Evolutionary conservation across 23 tunicate genomes (phyloP), one percentile per base, ranked within the genome.

Genomic region (Botrylloides violaceus): DNA sequence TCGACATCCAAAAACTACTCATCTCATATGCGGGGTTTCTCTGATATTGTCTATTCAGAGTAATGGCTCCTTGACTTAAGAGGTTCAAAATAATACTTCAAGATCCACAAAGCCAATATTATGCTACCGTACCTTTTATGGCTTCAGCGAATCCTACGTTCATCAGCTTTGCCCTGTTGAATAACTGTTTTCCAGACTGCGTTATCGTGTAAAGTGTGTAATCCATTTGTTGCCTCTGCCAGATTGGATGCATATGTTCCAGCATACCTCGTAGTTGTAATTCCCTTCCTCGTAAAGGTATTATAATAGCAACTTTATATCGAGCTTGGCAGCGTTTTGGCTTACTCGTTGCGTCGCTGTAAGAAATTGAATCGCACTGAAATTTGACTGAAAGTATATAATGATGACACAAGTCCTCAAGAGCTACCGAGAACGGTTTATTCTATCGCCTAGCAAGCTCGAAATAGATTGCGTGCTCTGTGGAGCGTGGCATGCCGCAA

Each of bases 131-230:
- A 37, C 84, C 79, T 56, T 68, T 58, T 0, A 34, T 38, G 1
- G 82, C 82, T 78, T 78, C 65, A 2, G 80, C 64, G 28, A 84
- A 78, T 15, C 92, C 92, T 12, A 71, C 79, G 34, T 84, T 84
- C 83, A 84, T 80, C 3, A 84, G 43, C 27, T 59, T 77, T 6
- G 79, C 92, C 30, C 83, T 70, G 65, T 78, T 84, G 55, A 78
- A 79, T 24, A 71, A 27, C 1, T 28, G 28, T 64, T 64, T 73
- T 19, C 37, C 58, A 1, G 32, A 18, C 29, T 84, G 92, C 18
- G 76, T 61, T 62, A 84, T 53, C 57, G 77, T 63, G 66, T 70
- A 84, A 4, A 84, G 66, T 27, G 72, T 49, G 64, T 77, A 84
- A 19, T 84, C 83, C 26, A 84, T 27, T 58, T 78, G 79, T 64